Evolutionary conservation across 2,888 invertebrate genomes (phyloP).

Genomic region (Dynastes grantii): DNA sequence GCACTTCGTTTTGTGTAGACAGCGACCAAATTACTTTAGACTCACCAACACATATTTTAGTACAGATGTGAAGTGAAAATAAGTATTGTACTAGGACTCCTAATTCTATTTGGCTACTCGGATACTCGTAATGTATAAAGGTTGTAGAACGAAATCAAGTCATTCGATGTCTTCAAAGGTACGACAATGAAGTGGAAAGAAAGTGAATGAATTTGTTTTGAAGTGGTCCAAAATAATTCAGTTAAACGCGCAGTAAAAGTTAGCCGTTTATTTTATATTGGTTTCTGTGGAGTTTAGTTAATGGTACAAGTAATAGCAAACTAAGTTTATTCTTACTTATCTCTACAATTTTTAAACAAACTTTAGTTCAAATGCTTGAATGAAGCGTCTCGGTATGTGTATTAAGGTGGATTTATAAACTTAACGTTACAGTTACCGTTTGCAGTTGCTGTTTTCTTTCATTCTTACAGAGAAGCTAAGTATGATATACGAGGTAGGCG

Average conservation of each 20-base stretch:
- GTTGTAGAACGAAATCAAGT: not conserved
- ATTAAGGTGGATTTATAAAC: no score
- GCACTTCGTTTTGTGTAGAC: no score
- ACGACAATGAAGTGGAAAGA: not conserved
- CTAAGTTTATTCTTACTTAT: no score
- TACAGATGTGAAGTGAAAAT: not conserved
- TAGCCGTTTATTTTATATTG: not conserved
- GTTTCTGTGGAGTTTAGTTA: not conserved
- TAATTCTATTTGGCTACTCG: not conserved
- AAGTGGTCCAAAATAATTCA: not conserved
- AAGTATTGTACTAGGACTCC: not conserved
- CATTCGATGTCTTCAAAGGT: not conserved
- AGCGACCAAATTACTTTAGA: not conserved
- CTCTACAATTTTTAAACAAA: no score
- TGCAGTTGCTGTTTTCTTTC: no score
- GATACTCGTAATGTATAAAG: not conserved
- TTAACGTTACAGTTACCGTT: no score
- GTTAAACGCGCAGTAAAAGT: not conserved
- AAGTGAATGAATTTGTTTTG: constrained; percentile 7
- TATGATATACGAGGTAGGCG: no score
- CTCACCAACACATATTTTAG: not conserved
- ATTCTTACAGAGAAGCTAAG: no score
- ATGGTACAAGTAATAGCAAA: no score
- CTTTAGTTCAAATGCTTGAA: no score
- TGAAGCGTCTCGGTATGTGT: no score